Evolutionary conservation across 2,888 invertebrate genomes (phyloP).

Genomic region (Patella ulyssiponensis): DNA sequence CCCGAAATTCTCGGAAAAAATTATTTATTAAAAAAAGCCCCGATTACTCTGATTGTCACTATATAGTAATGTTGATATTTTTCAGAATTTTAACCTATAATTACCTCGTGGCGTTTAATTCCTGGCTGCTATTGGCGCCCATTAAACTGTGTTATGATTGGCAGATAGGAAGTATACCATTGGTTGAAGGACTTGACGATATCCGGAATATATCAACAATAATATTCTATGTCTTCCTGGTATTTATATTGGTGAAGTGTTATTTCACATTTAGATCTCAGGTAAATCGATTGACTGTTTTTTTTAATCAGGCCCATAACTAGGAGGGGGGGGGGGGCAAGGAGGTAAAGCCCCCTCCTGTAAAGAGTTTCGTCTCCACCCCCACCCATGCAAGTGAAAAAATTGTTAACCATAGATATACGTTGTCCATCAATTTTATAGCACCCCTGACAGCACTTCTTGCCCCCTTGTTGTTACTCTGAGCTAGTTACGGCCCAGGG

Average conservation of each 20-base stretch:
- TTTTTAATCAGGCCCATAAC: no score
- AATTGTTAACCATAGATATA: no score
- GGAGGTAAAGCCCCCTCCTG: no score
- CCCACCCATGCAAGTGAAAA: no score
- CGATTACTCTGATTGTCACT: constrained; percentile 33
- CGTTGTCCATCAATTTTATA: no score
- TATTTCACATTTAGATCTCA: constrained; percentile 8
- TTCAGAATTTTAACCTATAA: constrained; percentile 85
- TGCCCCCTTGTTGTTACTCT: no score
- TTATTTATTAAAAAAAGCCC: constrained; percentile 39
- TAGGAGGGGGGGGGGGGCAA: no score
- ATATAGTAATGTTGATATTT: constrained; percentile 23
- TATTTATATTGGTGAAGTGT: constrained; percentile 24
- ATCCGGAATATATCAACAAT: constrained; percentile 82
- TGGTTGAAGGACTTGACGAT: constrained; percentile 82
- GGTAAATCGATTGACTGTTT: no score
- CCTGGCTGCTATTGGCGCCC: constrained; percentile 87
- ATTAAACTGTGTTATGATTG: constrained; percentile 87
- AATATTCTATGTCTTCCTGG: constrained; percentile 74
- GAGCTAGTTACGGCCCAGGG: no score
- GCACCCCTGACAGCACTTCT: no score
- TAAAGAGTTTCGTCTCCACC: no score
- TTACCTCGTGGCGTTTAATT: constrained; percentile 87
- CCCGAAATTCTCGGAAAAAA: constrained; percentile 44
- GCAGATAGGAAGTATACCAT: constrained; percentile 90